Evolutionary conservation across 2,888 invertebrate species (phyloP).

Genomic region (Agriopis leucophaearia): DNA sequence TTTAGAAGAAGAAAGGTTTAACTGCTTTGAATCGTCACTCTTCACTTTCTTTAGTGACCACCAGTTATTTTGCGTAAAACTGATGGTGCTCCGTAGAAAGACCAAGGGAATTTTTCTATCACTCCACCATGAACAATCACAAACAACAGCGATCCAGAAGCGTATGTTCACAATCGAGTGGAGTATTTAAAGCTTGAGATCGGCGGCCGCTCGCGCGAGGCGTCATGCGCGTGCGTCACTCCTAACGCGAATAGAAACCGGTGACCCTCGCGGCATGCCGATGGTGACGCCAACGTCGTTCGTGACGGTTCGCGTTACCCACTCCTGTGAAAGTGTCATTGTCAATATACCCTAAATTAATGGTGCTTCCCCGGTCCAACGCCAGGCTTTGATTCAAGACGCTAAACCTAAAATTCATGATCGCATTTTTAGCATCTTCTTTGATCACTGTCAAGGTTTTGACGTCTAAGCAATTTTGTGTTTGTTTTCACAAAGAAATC

Average conservation of each 20-base stretch:
- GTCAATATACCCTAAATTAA: constrained; percentile 14
- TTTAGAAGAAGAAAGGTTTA: neutral
- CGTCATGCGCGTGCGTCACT: constrained; percentile 83
- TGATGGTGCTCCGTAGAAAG: neutral
- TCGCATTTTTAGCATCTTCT: neutral
- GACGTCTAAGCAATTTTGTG: neutral
- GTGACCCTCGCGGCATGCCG: constrained; percentile 71
- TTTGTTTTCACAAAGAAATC: neutral
- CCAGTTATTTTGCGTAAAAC: neutral
- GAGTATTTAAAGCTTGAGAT: constrained; percentile 68
- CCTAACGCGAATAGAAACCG: constrained; percentile 79
- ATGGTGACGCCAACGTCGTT: constrained; percentile 66
- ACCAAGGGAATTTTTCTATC: constrained; percentile 12
- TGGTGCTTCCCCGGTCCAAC: neutral
- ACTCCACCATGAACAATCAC: constrained; percentile 23
- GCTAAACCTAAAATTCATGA: neutral
- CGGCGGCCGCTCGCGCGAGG: constrained; percentile 53
- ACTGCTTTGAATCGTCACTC: neutral
- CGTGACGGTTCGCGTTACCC: constrained; percentile 70
- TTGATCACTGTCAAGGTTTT: neutral
- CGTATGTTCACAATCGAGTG: constrained; percentile 45
- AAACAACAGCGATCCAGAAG: constrained; percentile 38
- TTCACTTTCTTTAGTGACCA: neutral
- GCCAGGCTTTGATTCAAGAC: neutral
- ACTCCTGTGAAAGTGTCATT: constrained; percentile 55